Percentiles rank a stretch among this genome's conserved stretches.
These are phyloP conservation scores for Zosterops hypoxanthus DNA, from an alignment of 2,113 vertebrate genomes.

Conservation along the genomic window DNA sequence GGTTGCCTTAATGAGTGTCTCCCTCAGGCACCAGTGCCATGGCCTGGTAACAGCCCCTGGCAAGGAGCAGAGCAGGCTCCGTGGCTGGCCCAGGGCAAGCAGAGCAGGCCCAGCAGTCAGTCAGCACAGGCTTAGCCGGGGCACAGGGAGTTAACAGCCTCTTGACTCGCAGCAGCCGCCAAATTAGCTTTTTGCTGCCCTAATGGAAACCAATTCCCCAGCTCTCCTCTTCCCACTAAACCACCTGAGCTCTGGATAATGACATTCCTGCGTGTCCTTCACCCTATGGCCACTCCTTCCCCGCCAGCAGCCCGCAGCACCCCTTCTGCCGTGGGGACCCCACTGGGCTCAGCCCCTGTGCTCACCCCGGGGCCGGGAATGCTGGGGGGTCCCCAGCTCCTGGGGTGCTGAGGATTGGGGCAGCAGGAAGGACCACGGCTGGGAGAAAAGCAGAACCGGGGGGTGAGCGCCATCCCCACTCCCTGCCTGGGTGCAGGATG, in stretches of 20 bases:
- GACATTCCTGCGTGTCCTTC: background rate
- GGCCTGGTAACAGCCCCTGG: background rate
- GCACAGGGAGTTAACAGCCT: slow-evolving; percentile 28
- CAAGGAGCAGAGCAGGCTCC: background rate
- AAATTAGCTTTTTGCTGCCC: slow-evolving; percentile 53
- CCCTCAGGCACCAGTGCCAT: background rate
- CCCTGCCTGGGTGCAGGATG: background rate
- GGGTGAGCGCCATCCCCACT: background rate
- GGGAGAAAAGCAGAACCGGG: background rate
- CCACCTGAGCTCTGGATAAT: background rate
- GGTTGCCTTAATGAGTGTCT: background rate
- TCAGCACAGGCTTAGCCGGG: background rate
- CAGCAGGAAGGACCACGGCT: background rate
- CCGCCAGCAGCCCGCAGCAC: background rate
- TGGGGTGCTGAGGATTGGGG: background rate
- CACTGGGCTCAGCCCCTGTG: background rate
- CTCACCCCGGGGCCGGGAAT: fast-evolving
- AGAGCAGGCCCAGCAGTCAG: fast-evolving
- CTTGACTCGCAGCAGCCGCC: background rate
- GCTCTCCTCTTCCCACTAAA: background rate
- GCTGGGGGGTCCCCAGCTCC: background rate
- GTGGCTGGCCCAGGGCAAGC: background rate
- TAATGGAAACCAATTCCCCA: slow-evolving; percentile 60
- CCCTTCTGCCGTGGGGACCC: background rate
- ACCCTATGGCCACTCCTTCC: background rate